A percentile compares a stretch with the other conserved stretches of the same genome.
These are phyloP conservation scores for Tuta absoluta DNA, from an alignment of 2,888 invertebrate genomes.

Conservation along the genomic window DNA sequence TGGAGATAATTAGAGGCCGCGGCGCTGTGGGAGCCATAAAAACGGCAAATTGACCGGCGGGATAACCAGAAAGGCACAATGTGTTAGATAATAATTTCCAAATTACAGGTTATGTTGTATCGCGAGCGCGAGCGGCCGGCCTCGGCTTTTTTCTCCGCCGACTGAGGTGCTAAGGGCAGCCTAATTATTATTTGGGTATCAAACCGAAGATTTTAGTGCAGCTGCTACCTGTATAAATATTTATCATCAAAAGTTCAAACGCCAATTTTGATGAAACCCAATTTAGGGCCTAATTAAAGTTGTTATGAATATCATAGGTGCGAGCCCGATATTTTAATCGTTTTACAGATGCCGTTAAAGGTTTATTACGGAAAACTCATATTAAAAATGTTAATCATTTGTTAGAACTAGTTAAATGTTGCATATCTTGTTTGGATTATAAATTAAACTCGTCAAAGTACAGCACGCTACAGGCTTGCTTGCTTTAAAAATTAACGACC, in stretches of 20 bases:
- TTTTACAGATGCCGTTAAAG: slow-evolving; percentile 26
- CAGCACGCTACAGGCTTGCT: slow-evolving; percentile 11
- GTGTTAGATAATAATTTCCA: slow-evolving; percentile 82
- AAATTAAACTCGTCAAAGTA: slow-evolving; percentile 9
- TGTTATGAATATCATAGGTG: slow-evolving; percentile 50
- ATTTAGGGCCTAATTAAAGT: slow-evolving; percentile 58
- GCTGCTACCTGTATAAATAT: slow-evolving; percentile 82
- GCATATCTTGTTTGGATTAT: slow-evolving; percentile 17
- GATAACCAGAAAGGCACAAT: slow-evolving; percentile 82
- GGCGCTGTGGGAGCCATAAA: slow-evolving; percentile 80
- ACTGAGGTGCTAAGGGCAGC: slow-evolving; percentile 80
- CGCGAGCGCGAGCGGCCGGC: slow-evolving; percentile 66
- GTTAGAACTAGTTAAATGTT: slow-evolving; percentile 21
- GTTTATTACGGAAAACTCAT: slow-evolving; percentile 22
- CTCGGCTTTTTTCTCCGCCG: slow-evolving; percentile 73
- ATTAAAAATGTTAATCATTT: slow-evolving; percentile 19
- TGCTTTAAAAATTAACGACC: slow-evolving; percentile 3
- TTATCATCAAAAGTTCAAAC: slow-evolving; percentile 77
- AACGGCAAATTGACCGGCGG: slow-evolving; percentile 82
- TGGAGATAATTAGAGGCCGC: slow-evolving; percentile 80
- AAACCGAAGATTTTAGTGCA: slow-evolving; percentile 76
- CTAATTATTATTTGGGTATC: slow-evolving; percentile 81
- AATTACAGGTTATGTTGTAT: slow-evolving; percentile 80
- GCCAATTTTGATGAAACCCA: slow-evolving; percentile 74
- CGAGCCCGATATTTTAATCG: slow-evolving; percentile 27